Base-by-base conservation (phyloP, 2,797 vertebrate genomes). In the Pangasius djambal region DNA sequence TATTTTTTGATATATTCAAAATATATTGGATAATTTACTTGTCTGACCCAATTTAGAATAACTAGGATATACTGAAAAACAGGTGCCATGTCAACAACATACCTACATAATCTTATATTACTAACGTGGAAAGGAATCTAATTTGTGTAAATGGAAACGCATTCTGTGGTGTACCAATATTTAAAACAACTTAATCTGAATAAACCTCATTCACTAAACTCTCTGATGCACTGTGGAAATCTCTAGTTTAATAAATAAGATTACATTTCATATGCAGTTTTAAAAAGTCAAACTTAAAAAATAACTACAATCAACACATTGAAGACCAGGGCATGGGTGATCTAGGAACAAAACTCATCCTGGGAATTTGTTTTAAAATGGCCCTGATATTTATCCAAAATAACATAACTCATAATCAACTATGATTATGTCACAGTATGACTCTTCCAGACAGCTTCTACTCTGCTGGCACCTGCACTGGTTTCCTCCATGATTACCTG, bases 71-170 rank as follows among this genome's bases (percentile, higher is more conserved):
- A 37, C 5, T 40, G 7, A 72, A 22, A 40, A 72, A 40, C 37
- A 74, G 8, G 3, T 44, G 37, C 37, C 70, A 74, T 74, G 70
- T 25, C 20, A 74, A 10, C 18, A 8, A 10, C 70, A 44, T 44
- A 40, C 55, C 59, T 22, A 22, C 50, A 65, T 18, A 18, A 61
- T 40, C 37, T 65, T 65, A 63, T 67, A 67, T 48, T 65, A 48
- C 18, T 22, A 34, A 4, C 10, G n/a, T 69, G 63, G 83, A 34
- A 69, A 69, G 28, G 25, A 63, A 69, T 31, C 8, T 69, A 12
- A 85, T 85, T 70, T 85, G 28, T 85, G 16, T 70, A 69, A 52
- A 70, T 52, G 83, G n/a, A 85, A 85, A 85, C 2, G 25, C 61
- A 85, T 1, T 44, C 44, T 18, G 44, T 85, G 83, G 83, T 85